These are phyloP conservation scores for Lithobius niger DNA, from an alignment of 1,140 invertebrate genomes.

Conservation along the genomic window DNA sequence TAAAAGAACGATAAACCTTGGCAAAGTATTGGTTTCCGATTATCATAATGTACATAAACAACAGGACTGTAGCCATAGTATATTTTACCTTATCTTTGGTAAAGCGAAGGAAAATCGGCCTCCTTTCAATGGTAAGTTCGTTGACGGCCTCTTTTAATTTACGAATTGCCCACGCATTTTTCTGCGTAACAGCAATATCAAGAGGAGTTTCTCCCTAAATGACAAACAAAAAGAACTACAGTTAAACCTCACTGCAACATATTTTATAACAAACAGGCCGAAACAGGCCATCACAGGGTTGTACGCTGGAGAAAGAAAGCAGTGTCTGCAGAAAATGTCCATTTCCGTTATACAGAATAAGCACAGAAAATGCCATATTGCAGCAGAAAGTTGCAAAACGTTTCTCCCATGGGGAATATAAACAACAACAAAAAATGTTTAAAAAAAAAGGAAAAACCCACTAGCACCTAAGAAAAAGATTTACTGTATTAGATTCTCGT, in stretches of 20 bases:
- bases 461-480: too few relatives aligned
- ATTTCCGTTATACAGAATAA: background rate
- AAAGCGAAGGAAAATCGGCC: constrained; percentile 43
- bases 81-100: constrained; percentile 54
- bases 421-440: too few relatives aligned
- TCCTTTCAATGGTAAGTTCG: constrained; percentile 43
- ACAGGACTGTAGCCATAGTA: background rate
- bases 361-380: background rate
- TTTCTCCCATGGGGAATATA: too few relatives aligned
- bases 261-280: background rate
- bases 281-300: background rate
- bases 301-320: background rate
- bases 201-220: constrained; percentile 20
- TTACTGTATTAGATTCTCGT: too few relatives aligned
- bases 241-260: background rate
- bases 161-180: constrained; percentile 12
- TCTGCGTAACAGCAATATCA: constrained; percentile 17
- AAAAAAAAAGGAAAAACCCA: too few relatives aligned
- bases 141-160: constrained; percentile 44
- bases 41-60: constrained; percentile 3
- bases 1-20: too few relatives aligned
- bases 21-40: too few relatives aligned
- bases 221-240: background rate
- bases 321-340: background rate
- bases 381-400: background rate